Evolutionary conservation across 92 coral and sea anemone genomes (phyloP).

Genomic region (Montipora capitata): DNA sequence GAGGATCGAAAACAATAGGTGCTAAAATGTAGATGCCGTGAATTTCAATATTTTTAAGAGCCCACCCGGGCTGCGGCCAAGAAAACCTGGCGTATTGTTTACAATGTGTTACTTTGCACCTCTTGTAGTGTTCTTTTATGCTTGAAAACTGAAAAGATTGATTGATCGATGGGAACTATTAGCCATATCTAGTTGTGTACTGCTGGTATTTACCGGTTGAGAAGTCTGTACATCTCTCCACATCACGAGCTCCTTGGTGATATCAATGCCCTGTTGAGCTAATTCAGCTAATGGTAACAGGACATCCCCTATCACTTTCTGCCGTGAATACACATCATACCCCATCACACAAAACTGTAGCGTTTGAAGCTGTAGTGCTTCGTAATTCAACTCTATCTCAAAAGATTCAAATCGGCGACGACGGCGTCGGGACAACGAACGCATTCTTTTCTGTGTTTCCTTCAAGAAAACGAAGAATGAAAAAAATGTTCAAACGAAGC

Average conservation of each 20-base stretch:
- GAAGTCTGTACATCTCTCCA: slow-evolving; percentile 90
- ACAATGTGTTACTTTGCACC: too few relatives aligned
- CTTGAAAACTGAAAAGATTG: too few relatives aligned
- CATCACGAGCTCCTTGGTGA: slow-evolving; percentile 85
- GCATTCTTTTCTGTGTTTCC: slow-evolving; percentile 24
- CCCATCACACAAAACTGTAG: slow-evolving; percentile 93
- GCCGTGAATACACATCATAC: slow-evolving; percentile 79
- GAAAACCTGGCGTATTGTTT: too few relatives aligned
- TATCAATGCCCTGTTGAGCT: slow-evolving; percentile 79
- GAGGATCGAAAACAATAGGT: too few relatives aligned
- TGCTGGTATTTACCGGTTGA: slow-evolving; percentile 62
- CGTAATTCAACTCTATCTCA: slow-evolving; percentile 89
- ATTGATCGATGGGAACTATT: too few relatives aligned
- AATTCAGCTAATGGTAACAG: slow-evolving; percentile 88
- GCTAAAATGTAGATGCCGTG: too few relatives aligned
- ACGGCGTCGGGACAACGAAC: slow-evolving; percentile 56
- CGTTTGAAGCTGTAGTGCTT: slow-evolving; percentile 77
- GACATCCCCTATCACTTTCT: slow-evolving; percentile 91
- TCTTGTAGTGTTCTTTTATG: too few relatives aligned
- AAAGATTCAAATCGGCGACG: slow-evolving; percentile 80
- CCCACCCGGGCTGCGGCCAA: background rate
- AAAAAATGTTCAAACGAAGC: background rate
- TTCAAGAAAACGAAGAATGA: background rate
- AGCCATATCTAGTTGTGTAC: too few relatives aligned
- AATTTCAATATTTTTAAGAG: too few relatives aligned